Base-by-base conservation (phyloP, 2,797 vertebrate genomes). In the Linurgus olivaceus region DNA sequence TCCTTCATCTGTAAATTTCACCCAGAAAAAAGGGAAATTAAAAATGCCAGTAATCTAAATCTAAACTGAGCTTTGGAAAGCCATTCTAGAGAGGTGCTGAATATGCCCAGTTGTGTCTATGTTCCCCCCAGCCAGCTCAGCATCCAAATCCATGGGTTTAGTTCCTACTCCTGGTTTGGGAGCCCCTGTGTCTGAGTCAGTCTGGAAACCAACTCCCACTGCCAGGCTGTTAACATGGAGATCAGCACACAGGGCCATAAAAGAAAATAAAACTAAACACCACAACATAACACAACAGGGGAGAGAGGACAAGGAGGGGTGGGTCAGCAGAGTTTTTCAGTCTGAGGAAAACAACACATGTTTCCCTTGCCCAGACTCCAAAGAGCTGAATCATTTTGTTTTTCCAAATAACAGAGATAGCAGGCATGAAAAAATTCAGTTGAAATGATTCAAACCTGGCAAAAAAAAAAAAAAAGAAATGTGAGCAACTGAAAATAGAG, bases 311-410 rank as follows among this genome's bases (percentile, higher is more conserved):
- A n/a, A 45, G 78, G 74, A 89, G 63, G 51, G 94, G 52, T 77
- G 88, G 90, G 90, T 88, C 81, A 96, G 45, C 45, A 55, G 38
- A 83, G 80, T 26, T 82, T 81, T 68, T 38, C 88, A 67, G 38
- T 15, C 40, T 29, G 65, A 92, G 86, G 61, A 93, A 88, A 97
- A 95, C 92, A 96, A 73, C 84, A 94, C 91, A 96, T 96, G 94
- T 88, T 93, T 89, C 58, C 51, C 51, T 86, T 26, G 20, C 31
- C 68, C 81, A 11, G 33, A 6, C 65, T 77, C 86, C 9, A 1
- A 91, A 80, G 0, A 50, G 70, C 89, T 96, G 93, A 96, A 89
- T 94, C 92, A 94, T 63, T 93, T 75, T 90, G 79, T 54, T 90
- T 90, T 89, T 72, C 78, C 3, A 3, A 96, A 91, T 72, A 86